Evolutionary conservation across 2,797 vertebrate genomes (phyloP), one percentile per base, ranked within the genome.

Genomic region (Passerculus sandwichensis): DNA sequence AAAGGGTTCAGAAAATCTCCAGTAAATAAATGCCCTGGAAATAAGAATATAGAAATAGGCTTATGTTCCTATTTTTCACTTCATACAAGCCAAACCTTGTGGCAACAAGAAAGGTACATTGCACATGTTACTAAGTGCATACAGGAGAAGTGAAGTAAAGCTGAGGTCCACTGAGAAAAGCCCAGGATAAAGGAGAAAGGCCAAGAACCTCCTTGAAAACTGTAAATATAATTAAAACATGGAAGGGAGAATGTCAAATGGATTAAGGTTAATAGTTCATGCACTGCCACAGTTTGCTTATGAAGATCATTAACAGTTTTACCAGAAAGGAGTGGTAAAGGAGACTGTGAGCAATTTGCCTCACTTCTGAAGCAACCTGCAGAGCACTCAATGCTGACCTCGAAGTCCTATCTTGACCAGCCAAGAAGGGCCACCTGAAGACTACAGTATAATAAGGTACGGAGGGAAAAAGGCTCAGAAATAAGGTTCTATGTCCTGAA

Each of bases 151-250:
- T 70, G 72, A 84, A 72, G 21, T 70, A 72, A 91, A 91, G 66
- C 61, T 75, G 27, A 21, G 8, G 29, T 89, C 50, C 1, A 0
- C 72, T 50, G 65, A 89, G 87, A 87, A 89, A 82, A 93, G 26
- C 13, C 18, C 1, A 4, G 50, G 70, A 78, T 57, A 81, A 88
- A 93, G 78, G 47, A 85, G 13, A 85, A 89, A 92, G 76, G 59
- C 54, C 82, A 69, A 85, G 64, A 96, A 53, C 20, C 62, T 84
- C 79, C 70, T 38, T 65, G 60, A 89, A 91, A 89, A 73, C n/a
- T 88, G 65, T 73, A 91, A 92, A 89, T 91, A 78, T 82, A 75
- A 92, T 89, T 93, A 92, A 92, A 96, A 86, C 70, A 70, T 65
- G 71, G 85, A 91, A 91, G 69, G 42, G 59, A 88, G 82, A 94